phyloP scores from a whole-genome alignment of 2,113 vertebrate species.

The Sinocyclocheilus anophthalmus region DNA sequence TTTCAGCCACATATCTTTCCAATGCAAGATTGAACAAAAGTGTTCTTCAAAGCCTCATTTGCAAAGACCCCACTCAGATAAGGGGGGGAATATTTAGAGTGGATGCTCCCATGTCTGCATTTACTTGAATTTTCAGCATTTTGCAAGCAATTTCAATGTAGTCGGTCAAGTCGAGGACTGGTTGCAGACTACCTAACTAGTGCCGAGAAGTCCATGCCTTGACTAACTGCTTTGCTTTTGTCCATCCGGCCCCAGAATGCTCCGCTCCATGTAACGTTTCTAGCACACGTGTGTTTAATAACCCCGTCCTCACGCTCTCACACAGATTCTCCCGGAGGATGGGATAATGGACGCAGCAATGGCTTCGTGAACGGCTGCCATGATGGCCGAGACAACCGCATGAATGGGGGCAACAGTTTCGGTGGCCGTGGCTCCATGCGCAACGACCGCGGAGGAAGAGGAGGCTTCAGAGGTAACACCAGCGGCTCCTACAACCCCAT shows the following conservation, averaged over 20 bases:
- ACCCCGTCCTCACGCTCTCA: not conserved
- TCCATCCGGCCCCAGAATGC: not conserved
- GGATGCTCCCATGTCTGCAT: not conserved
- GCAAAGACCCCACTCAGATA: not conserved
- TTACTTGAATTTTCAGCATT: not conserved
- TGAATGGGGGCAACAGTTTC: conserved; percentile 71
- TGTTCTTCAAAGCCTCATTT: too few species aligned
- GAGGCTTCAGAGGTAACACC: conserved; percentile 72
- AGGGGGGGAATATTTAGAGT: not conserved
- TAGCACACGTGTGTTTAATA: not conserved
- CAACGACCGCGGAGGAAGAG: conserved; percentile 74
- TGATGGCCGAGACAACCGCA: conserved; percentile 72
- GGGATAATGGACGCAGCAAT: conserved; percentile 75
- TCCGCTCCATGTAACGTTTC: not conserved
- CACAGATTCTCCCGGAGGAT: conserved; percentile 66
- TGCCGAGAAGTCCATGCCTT: too few species aligned
- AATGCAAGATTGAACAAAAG: not conserved
- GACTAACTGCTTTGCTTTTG: not conserved
- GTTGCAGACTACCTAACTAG: not conserved
- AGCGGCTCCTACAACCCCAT: conserved; percentile 71
- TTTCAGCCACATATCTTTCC: not conserved
- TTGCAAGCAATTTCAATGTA: not conserved
- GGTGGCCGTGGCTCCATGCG: conserved; percentile 74
- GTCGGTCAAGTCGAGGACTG: not conserved
- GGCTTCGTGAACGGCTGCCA: conserved; percentile 80